These are phyloP conservation scores for Platerodrilus igneus DNA, from an alignment of 2,888 invertebrate genomes.

Conservation along the genomic window DNA sequence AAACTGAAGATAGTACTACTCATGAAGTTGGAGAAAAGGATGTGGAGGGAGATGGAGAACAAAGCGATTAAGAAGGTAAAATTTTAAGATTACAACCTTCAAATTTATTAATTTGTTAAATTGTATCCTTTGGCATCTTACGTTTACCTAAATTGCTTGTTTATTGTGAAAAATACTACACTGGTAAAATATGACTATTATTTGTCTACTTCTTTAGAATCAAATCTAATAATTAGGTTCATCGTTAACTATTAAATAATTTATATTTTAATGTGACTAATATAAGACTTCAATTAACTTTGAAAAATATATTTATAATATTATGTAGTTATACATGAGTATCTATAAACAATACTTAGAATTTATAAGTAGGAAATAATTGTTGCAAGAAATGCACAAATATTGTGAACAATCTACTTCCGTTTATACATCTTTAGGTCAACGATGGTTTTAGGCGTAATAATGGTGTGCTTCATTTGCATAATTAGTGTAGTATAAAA, in stretches of 20 bases:
- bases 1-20: conserved; percentile 55
- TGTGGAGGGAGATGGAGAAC: conserved; percentile 56
- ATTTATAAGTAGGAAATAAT: conserved; percentile 31
- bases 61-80: conserved; percentile 49
- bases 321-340: conserved; percentile 35
- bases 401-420: conserved; percentile 27
- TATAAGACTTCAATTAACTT: conserved; percentile 34
- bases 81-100: conserved; percentile 2
- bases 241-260: conserved; percentile 46
- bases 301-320: conserved; percentile 40
- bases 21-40: conserved; percentile 54
- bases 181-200: conserved; percentile 15
- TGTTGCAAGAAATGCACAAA: conserved; percentile 46
- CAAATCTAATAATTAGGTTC: conserved; percentile 47
- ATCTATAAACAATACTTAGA: conserved; percentile 39
- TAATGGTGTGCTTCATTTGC: neutral
- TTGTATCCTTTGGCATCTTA: no score
- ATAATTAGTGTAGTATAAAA: neutral
- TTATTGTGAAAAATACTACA: no score
- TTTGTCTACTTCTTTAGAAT: conserved; percentile 46
- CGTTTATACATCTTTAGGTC: conserved; percentile 20
- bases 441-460: neutral
- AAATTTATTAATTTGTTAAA: no score
- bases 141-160: no score
- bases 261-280: conserved; percentile 45